Percentiles rank a stretch among this genome's conserved stretches.
Conservation (phyloP, 2,113 vertebrate species). For the Pterocles gutturalis region DNA sequence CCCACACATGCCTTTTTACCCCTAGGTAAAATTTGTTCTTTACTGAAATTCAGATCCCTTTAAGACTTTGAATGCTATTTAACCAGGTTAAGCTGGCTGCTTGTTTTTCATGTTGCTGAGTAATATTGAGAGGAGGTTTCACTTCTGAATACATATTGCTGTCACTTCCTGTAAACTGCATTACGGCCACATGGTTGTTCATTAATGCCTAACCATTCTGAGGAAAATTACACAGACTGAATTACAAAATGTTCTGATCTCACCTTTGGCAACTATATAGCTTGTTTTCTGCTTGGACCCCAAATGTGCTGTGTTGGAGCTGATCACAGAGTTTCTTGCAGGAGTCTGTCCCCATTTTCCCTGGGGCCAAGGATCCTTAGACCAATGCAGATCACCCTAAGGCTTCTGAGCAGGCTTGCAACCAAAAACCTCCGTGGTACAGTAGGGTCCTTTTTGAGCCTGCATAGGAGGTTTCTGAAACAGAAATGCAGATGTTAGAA, state of each 20-base stretch:
- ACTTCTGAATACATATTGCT: neutral
- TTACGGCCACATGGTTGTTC: neutral
- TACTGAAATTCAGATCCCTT: neutral
- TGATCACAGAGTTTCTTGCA: neutral
- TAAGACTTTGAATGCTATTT: neutral
- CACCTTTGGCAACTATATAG: neutral
- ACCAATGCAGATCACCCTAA: neutral
- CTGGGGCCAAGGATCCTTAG: neutral
- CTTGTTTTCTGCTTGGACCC: neutral
- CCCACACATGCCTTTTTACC: neutral
- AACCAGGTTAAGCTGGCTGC: neutral
- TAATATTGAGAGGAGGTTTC: conserved; percentile 3
- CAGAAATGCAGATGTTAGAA: neutral
- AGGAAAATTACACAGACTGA: neutral
- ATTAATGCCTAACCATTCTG: neutral
- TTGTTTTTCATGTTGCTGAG: neutral
- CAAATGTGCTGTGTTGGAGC: neutral
- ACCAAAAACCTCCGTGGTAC: neutral
- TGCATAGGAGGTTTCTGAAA: rapidly evolving
- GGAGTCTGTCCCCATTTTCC: neutral
- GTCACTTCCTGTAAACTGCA: conserved; percentile 1
- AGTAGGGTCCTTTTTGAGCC: neutral
- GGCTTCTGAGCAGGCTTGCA: neutral
- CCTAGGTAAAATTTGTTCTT: conserved; percentile 21
- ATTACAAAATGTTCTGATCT: neutral